Evolutionary conservation across 92 coral and sea anemone species (phyloP), one percentile per base, ranked within the genome.

Genomic region (Epizoanthus stellaris): DNA sequence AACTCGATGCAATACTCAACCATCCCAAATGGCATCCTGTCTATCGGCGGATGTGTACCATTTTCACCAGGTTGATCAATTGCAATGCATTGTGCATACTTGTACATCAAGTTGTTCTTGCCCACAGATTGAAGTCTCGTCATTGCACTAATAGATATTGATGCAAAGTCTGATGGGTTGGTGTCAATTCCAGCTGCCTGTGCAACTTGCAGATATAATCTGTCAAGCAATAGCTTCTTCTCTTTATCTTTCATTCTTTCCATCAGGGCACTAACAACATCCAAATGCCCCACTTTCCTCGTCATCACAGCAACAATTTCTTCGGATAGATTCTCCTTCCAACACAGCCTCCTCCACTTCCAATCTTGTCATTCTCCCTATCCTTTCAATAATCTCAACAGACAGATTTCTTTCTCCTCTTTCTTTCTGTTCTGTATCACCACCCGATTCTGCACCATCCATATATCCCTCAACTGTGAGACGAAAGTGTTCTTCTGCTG

Each of bases 11-110:
- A 91, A 60, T 89, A 89, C 72, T 92, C 92, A n/a, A 92, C 93
- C 25, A 92, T 53, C 21, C 95, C 93, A 92, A 92, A 89, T 39
- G 95, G 95, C 95, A 92, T 92, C 65, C 92, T 70, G n/a, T 70
- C 30, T 42, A 89, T 42, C 14, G 85, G 81, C 36, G 86, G 52
- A 2, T 89, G 84, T 0, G 90, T 81, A 5, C 45, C 75, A 59
- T 71, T 70, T 9, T 58, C 54, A 56, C 62, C 87, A 10, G 88
- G 93, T 10, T 80, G 3, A 0, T 21, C 79, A 14, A 64, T 67
- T 17, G 85, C 90, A n/a, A 86, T 40, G 34, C 93, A 90, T 4
- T 74, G 60, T 20, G 88, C 87, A 90, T 86, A 89, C 67, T 92
- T 92, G 84, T 92, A 89, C 23, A 92, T 58, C 16, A 92, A 67